phyloP scores from a whole-genome alignment of 2,113 vertebrate species.

The Heloderma charlesbogerti region DNA sequence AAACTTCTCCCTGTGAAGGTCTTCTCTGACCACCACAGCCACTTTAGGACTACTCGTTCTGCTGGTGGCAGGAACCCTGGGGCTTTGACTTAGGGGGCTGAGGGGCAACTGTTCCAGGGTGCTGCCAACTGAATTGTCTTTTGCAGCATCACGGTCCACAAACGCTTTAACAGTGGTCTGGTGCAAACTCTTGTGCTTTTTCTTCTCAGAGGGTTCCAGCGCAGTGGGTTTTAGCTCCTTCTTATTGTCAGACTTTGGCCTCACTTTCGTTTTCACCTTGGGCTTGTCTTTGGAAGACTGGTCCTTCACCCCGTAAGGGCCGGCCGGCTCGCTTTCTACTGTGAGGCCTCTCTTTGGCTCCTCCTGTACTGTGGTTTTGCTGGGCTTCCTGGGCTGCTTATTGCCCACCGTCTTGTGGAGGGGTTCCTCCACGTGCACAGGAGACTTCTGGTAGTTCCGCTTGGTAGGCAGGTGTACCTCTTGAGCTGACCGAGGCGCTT shows the following conservation, averaged over 20 bases:
- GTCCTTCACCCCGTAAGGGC: constrained; percentile 67
- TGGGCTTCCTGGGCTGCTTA: constrained; percentile 72
- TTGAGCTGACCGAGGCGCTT: constrained; percentile 39
- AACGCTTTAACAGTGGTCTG: constrained; percentile 52
- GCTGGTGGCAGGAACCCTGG: constrained; percentile 19
- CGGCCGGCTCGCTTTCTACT: constrained; percentile 75
- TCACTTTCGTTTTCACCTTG: constrained; percentile 85
- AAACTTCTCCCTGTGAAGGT: constrained; percentile 68
- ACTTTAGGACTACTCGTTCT: constrained; percentile 68
- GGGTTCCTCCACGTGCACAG: fast-evolving
- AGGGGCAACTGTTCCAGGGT: constrained; percentile 44
- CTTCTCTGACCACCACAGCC: constrained; percentile 52
- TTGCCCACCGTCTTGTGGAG: constrained; percentile 73
- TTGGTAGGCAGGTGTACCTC: constrained; percentile 61
- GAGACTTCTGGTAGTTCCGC: constrained; percentile 67
- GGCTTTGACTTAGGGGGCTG: constrained; percentile 68
- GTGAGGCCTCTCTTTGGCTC: constrained; percentile 58
- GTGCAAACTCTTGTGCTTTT: constrained; percentile 66
- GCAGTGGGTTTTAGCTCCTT: constrained; percentile 64
- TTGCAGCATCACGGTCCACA: constrained; percentile 39
- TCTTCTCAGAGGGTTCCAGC: constrained; percentile 63
- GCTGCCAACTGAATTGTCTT: constrained; percentile 48
- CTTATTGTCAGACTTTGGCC: constrained; percentile 64
- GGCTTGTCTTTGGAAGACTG: constrained; percentile 79
- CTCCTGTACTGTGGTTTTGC: constrained; percentile 40